These are phyloP conservation scores for Rousettus madagascariensis DNA, from an alignment of 2,797 vertebrate genomes.

Conservation along the genomic window DNA sequence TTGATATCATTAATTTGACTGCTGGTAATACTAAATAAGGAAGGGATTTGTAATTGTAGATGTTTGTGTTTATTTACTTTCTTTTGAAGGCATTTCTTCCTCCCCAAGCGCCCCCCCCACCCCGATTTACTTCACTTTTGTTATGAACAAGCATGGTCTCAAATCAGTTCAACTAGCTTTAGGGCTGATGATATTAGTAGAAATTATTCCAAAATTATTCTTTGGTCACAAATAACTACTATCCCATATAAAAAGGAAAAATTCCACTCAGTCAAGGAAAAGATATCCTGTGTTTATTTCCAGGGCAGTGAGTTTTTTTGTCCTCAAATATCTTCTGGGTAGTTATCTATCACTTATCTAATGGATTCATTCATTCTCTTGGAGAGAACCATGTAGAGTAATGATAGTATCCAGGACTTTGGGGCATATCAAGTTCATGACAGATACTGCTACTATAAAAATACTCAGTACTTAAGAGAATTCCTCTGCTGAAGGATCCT, in stretches of 20 bases:
- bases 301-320: conserved; percentile 74
- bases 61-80: not conserved
- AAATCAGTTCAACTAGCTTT: conserved; percentile 83
- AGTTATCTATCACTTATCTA: conserved; percentile 72
- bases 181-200: conserved; percentile 81
- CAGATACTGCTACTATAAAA: conserved; percentile 45
- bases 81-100: not conserved
- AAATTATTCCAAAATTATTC: conserved; percentile 83
- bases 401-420: conserved; percentile 38
- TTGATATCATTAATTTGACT: not conserved
- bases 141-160: conserved; percentile 85
- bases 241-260: conserved; percentile 73
- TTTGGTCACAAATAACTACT: conserved; percentile 83
- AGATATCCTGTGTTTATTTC: conserved; percentile 78
- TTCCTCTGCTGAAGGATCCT: conserved; percentile 47
- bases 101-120: too few relatives aligned
- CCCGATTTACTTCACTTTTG: conserved; percentile 80
- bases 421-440: not conserved
- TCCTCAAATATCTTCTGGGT: conserved; percentile 75
- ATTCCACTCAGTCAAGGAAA: conserved; percentile 75
- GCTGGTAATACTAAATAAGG: not conserved
- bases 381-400: conserved; percentile 56
- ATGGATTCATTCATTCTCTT: conserved; percentile 50
- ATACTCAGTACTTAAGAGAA: conserved; percentile 48
- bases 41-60: not conserved